Conservation (phyloP, 2,113 vertebrate genomes). For the Stegastes partitus region DNA sequence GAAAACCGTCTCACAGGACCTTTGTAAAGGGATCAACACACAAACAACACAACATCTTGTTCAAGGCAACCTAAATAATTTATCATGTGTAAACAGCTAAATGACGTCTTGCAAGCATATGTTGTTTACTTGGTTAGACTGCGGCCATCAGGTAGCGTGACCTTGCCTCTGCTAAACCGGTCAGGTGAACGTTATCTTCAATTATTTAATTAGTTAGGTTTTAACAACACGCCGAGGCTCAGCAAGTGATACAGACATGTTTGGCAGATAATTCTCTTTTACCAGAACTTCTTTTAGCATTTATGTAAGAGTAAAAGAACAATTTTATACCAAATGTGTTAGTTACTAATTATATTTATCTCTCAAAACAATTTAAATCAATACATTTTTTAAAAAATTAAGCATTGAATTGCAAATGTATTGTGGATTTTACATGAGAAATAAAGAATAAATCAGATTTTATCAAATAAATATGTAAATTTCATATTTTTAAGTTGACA, state of each 20-base stretch:
- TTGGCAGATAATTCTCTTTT: not conserved
- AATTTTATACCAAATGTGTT: not conserved
- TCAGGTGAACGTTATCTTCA: conserved; percentile 31
- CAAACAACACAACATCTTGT: conserved; percentile 3
- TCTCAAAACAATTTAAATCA: not conserved
- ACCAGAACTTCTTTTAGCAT: not conserved
- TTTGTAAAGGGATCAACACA: not conserved
- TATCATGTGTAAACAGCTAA: conserved; percentile 35
- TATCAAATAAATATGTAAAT: not conserved
- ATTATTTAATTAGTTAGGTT: conserved; percentile 56
- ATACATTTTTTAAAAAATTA: not conserved
- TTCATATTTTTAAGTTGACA: not conserved
- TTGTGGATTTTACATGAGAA: not conserved
- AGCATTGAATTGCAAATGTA: not conserved
- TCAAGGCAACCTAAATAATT: conserved; percentile 8
- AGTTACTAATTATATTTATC: not conserved
- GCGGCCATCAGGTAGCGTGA: conserved; percentile 43
- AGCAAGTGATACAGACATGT: not conserved
- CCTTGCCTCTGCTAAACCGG: conserved; percentile 36
- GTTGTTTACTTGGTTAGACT: conserved; percentile 73
- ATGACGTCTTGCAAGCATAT: conserved; percentile 66
- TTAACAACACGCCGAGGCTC: conserved; percentile 4
- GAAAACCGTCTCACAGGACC: too few relatives aligned
- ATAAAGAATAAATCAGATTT: not conserved
- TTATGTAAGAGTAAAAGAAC: not conserved